A percentile compares a stretch with the other conserved stretches of the same genome.
Evolutionary conservation across 64 coral and sea anemone genomes (phyloP).

Genomic region (Montipora foliosa): DNA sequence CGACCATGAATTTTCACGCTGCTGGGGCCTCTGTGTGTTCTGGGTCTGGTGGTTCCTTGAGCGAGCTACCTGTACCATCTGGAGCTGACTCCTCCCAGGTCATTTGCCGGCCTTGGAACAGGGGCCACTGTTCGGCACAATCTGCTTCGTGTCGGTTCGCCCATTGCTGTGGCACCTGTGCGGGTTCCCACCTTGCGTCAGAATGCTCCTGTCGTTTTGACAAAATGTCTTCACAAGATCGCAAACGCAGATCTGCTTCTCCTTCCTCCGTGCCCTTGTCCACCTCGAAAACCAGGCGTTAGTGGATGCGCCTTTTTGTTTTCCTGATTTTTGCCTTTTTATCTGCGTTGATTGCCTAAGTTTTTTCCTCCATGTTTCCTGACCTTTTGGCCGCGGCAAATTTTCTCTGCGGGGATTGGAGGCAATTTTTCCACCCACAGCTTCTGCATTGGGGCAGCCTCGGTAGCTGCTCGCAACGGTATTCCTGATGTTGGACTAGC

Average conservation of each 20-base stretch:
- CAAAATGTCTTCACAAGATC: not conserved
- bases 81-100: not conserved
- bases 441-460: too few species aligned
- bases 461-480: too few species aligned
- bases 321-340: not conserved
- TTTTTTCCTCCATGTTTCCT: too few species aligned
- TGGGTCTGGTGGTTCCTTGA: not conserved
- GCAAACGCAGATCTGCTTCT: not conserved
- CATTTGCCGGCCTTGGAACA: constrained; percentile 40
- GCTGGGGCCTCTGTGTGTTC: constrained; percentile 39
- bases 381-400: constrained; percentile 27
- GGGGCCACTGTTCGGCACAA: not conserved
- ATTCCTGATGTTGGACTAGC: too few species aligned
- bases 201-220: constrained; percentile 18
- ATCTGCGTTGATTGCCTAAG: not conserved
- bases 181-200: not conserved
- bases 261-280: not conserved
- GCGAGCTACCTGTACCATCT: constrained; percentile 5
- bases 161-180: not conserved
- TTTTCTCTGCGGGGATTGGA: constrained; percentile 3
- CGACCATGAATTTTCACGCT: constrained; percentile 47
- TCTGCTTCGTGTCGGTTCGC: not conserved
- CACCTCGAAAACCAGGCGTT: not conserved
- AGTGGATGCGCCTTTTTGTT: not conserved
- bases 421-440: too few species aligned